Conservation (phyloP, 2,113 vertebrate species). For the Hippocampus comes region DNA sequence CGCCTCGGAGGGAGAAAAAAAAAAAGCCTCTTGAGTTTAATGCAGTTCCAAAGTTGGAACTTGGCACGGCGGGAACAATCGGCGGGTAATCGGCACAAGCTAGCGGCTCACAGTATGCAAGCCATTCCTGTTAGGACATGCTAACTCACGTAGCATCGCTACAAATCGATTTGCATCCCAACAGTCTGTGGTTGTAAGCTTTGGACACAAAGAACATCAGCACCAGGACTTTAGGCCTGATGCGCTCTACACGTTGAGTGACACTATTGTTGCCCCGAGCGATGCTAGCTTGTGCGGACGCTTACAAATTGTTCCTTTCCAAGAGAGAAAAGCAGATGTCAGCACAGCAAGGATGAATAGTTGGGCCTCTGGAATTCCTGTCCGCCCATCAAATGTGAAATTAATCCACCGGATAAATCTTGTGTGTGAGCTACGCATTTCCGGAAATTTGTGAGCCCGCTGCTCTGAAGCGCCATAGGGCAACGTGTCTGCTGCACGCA, state of each 20-base stretch:
- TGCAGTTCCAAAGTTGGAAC: neutral
- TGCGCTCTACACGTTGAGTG: neutral
- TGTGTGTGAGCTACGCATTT: too few relatives aligned
- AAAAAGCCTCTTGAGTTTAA: neutral
- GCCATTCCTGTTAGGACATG: neutral
- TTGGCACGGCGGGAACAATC: neutral
- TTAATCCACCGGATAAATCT: too few relatives aligned
- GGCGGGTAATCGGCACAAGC: neutral
- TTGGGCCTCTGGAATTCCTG: too few relatives aligned
- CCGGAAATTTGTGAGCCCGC: too few relatives aligned
- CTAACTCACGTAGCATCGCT: neutral
- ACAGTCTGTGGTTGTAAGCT: too few relatives aligned
- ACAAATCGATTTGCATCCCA: neutral
- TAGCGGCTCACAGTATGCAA: neutral
- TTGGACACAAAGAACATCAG: too few relatives aligned
- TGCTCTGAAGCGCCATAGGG: too few relatives aligned
- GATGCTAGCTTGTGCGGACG: neutral
- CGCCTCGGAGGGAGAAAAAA: constrained; percentile 1
- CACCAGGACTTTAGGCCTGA: neutral
- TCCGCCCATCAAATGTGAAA: too few relatives aligned
- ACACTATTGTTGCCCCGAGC: neutral
- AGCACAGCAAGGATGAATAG: neutral
- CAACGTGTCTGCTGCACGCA: too few relatives aligned
- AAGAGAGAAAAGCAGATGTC: neutral
- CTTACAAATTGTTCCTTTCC: neutral